Evolutionary conservation across 2,797 vertebrate genomes (phyloP).

Genomic region (Mormyrops attenuatus): DNA sequence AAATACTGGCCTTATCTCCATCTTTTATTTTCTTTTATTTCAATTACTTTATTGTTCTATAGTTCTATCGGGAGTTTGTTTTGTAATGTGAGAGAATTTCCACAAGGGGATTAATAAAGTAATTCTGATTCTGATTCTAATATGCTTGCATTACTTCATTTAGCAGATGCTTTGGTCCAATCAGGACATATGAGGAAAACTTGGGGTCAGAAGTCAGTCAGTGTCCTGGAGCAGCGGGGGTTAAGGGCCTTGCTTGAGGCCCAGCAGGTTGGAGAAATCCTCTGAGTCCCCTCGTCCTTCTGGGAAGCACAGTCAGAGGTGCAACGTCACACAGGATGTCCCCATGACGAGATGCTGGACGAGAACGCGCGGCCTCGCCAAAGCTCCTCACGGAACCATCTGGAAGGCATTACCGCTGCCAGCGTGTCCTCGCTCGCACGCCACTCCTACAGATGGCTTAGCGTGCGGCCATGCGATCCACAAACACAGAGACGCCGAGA

Average conservation of each 20-base stretch:
- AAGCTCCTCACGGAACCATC: conserved; percentile 9
- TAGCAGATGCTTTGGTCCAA: not conserved
- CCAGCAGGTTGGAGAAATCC: not conserved
- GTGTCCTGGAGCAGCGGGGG: not conserved
- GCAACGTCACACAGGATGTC: not conserved
- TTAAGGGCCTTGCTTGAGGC: not conserved
- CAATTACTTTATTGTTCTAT: no score
- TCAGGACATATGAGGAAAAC: not conserved
- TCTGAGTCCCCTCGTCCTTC: not conserved
- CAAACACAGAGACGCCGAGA: not conserved
- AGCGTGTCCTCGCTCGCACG: not conserved
- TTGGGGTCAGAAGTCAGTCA: not conserved
- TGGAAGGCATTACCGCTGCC: not conserved
- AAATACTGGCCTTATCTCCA: not conserved
- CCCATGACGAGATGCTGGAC: not conserved
- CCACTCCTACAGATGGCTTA: not conserved
- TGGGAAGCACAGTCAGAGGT: not conserved
- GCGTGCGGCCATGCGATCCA: not conserved
- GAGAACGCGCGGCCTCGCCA: not conserved
- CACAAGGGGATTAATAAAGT: no score
- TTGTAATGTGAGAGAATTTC: no score
- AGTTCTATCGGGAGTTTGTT: no score
- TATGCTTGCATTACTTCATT: not conserved
- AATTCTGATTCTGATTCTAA: not conserved
- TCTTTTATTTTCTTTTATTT: no score